phyloP scores from a whole-genome alignment of 2,888 invertebrate genomes.

The Heliconius sara region DNA sequence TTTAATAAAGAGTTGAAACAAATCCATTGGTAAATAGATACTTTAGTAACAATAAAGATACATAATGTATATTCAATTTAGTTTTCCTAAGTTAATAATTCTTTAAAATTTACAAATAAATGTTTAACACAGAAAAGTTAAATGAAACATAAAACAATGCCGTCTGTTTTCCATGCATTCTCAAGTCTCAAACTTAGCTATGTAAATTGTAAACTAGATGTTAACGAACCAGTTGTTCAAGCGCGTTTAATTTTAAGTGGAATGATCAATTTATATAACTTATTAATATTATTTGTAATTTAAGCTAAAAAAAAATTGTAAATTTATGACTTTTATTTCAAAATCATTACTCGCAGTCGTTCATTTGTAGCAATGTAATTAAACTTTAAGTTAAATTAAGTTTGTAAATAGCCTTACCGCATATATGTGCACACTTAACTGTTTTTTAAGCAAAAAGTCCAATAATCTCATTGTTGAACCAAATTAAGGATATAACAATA shows the following conservation, averaged over 20 bases:
- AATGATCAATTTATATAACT: not conserved
- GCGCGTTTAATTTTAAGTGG: not conserved
- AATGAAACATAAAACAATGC: not conserved
- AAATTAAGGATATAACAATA: too few relatives aligned
- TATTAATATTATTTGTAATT: not conserved
- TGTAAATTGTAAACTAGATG: slow-evolving; percentile 9
- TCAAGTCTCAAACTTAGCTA: slow-evolving; percentile 15
- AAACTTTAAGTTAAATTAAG: not conserved
- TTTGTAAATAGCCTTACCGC: not conserved
- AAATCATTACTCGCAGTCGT: too few relatives aligned
- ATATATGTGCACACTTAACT: not conserved
- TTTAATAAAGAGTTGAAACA: too few relatives aligned
- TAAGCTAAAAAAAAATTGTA: not conserved
- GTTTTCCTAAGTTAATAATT: not conserved
- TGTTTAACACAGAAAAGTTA: not conserved
- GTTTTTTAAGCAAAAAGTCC: not conserved
- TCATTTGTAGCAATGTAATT: too few relatives aligned
- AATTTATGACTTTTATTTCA: too few relatives aligned
- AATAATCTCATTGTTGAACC: not conserved
- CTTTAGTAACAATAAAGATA: too few relatives aligned
- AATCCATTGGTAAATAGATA: too few relatives aligned
- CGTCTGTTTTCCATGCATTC: slow-evolving; percentile 6
- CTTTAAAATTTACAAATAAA: not conserved
- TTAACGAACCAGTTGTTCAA: not conserved
- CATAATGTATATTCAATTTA: too few relatives aligned